Evolutionary conservation across 2,888 invertebrate species (phyloP), one percentile per base, ranked within the genome.

Genomic region (Athalia circularis): DNA sequence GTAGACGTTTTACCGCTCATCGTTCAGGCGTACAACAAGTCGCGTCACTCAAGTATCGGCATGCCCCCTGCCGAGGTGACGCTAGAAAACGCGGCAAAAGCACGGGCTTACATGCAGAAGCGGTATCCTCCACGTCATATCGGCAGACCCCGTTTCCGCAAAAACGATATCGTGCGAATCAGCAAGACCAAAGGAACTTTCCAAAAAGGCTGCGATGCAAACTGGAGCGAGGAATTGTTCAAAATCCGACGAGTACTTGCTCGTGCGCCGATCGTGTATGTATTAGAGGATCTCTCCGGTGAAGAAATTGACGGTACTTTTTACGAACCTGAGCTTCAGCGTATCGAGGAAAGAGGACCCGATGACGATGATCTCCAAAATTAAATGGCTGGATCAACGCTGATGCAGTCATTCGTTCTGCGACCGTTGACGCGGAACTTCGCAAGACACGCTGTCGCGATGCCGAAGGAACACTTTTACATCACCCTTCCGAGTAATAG

Each of bases 41-140:
- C n/a, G n/a, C n/a, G n/a, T n/a, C n/a, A n/a, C n/a, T n/a, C n/a
- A n/a, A n/a, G n/a, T 48, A 79, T 80, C 62, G 75, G 68, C 57
- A 76, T 80, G 65, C 15, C 78, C 48, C 78, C 70, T 8, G 13
- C n/a, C 5, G 5, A 64, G 52, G 80, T 80, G 61, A 78, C 80
- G n/a, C 47, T 47, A 29, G 50, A 47, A 11, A 79, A 76, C 47
- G 77, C 75, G 6, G 74, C 68, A 48, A 43, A 15, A 29, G 79
- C 77, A 9, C 80, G 79, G 7, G 29, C 15, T 47, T 72, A 79
- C 59, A 7, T 52, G 1, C 68, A 75, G 67, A 50, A 13, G 67
- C 50, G 15, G 48, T 15, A 9, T 43, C 77, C 29, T 61, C 78
- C 4, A 72, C 75, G 67, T 77, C 70, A 11, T 77, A 57, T 47